These are phyloP conservation scores for Machimus rusticus DNA, from an alignment of 2,888 invertebrate species.

Conservation along the genomic window DNA sequence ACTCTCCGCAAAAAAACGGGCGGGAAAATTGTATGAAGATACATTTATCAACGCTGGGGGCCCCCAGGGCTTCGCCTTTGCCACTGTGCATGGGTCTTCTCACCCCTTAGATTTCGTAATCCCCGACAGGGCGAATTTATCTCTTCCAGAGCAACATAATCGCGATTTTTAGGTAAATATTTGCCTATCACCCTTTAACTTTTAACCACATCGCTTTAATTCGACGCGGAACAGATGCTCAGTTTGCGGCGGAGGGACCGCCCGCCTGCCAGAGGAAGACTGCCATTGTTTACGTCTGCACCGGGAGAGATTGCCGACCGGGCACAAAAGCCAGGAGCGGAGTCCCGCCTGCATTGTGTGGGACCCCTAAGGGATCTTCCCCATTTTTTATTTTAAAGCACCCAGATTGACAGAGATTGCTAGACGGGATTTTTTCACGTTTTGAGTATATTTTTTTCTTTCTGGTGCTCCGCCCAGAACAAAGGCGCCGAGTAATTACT, in stretches of 20 bases:
- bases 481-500: neutral
- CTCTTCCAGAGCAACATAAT: neutral
- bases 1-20: neutral
- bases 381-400: neutral
- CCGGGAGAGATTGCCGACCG: neutral
- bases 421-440: neutral
- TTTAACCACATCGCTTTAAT: neutral
- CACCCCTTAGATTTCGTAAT: neutral
- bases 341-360: neutral
- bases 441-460: neutral
- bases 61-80: neutral
- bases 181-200: neutral
- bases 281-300: neutral
- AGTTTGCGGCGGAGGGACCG: neutral
- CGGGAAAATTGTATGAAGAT: neutral
- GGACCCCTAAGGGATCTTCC: neutral
- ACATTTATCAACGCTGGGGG: neutral
- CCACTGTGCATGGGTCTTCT: neutral
- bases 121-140: neutral
- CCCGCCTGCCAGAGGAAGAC: neutral
- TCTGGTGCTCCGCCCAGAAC: neutral
- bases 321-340: neutral
- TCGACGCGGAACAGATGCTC: neutral
- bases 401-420: neutral
- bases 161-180: neutral